A percentile compares a stretch with the other conserved stretches of the same genome.
These are phyloP conservation scores for Urocolius indicus DNA, from an alignment of 2,113 vertebrate genomes.

Conservation along the genomic window DNA sequence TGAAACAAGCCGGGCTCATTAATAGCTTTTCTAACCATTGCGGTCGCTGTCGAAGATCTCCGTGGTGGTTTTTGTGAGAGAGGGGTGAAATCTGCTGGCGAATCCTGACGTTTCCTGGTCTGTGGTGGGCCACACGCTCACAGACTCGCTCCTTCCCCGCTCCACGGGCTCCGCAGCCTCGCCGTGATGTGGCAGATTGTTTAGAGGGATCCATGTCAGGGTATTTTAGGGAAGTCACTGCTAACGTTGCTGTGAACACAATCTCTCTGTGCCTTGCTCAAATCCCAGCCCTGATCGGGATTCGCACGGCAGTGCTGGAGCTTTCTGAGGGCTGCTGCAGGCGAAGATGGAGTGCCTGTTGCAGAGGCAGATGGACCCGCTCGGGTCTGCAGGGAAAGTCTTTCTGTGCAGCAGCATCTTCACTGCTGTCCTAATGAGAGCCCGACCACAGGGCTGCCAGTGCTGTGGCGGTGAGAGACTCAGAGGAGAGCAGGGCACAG, in stretches of 20 bases:
- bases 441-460: rapidly evolving
- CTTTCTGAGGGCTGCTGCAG: background rate
- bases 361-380: background rate
- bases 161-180: background rate
- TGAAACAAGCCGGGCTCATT: background rate
- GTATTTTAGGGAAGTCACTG: constrained; percentile 7
- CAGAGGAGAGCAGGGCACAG: rapidly evolving
- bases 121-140: background rate
- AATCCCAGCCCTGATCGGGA: background rate
- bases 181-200: background rate
- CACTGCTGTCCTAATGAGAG: rapidly evolving
- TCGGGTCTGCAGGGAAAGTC: background rate
- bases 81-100: background rate
- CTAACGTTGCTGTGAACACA: background rate
- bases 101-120: background rate
- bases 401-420: background rate
- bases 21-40: background rate
- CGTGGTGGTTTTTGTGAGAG: background rate
- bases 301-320: background rate
- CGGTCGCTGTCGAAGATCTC: background rate
- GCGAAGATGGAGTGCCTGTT: background rate
- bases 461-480: rapidly evolving
- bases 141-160: background rate
- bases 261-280: background rate
- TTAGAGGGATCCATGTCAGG: constrained; percentile 7